These are phyloP conservation scores for Pseudorhiza aurosa DNA, from an alignment of 30 jellyfish, hydroid and myxozoan species.

Conservation along the genomic window DNA sequence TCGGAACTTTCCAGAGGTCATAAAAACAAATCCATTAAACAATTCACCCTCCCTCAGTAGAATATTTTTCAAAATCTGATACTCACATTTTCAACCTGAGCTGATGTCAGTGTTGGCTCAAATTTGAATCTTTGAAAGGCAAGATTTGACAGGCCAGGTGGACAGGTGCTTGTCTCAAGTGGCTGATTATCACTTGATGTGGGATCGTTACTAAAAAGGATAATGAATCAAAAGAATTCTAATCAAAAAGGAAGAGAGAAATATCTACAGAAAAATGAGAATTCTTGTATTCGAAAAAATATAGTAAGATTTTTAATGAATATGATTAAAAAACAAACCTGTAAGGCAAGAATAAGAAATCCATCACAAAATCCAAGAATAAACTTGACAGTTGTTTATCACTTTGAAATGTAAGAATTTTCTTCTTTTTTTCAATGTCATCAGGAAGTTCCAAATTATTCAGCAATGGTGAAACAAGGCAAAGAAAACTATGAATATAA, in stretches of 20 bases:
- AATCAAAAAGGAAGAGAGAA: not conserved
- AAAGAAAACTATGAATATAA: slow-evolving; percentile 30
- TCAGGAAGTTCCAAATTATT: slow-evolving; percentile 66
- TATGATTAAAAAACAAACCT: slow-evolving; percentile 37
- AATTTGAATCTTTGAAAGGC: slow-evolving; percentile 50
- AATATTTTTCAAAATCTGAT: too few relatives aligned
- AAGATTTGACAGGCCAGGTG: slow-evolving; percentile 78
- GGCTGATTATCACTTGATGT: slow-evolving; percentile 2
- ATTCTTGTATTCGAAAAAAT: not conserved
- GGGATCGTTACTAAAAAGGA: slow-evolving; percentile 58
- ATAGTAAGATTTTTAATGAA: not conserved
- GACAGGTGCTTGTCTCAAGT: slow-evolving; percentile 9
- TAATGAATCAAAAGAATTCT: not conserved
- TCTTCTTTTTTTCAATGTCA: slow-evolving; percentile 45
- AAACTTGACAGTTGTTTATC: slow-evolving; percentile 19
- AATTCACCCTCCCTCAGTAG: not conserved
- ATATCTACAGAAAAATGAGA: not conserved
- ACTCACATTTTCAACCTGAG: slow-evolving; percentile 77
- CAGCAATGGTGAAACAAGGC: slow-evolving; percentile 27
- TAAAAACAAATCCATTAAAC: not conserved
- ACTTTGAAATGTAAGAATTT: slow-evolving; percentile 40
- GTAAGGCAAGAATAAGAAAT: slow-evolving; percentile 78
- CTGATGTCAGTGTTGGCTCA: slow-evolving; percentile 64
- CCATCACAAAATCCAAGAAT: slow-evolving; percentile 66
- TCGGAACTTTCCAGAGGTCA: too few relatives aligned